Evolutionary conservation across 2,888 invertebrate genomes (phyloP).

Genomic region (Anorthoa munda): DNA sequence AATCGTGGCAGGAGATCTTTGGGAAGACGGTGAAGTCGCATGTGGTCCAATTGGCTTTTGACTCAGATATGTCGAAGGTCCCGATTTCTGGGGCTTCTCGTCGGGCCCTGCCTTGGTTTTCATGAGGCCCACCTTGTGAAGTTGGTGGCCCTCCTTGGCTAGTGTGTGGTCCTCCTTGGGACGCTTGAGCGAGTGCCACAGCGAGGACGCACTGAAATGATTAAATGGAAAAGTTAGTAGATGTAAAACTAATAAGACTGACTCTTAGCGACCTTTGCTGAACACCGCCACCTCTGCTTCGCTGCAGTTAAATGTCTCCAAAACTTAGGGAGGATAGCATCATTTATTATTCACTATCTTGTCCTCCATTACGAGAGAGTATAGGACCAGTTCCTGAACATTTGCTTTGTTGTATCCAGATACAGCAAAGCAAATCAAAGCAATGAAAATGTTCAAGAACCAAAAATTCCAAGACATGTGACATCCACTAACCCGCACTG

Average conservation of each 20-base stretch:
- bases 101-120: conserved; percentile 49
- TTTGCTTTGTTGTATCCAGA: too few species aligned
- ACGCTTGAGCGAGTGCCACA: conserved; percentile 27
- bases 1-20: conserved; percentile 75
- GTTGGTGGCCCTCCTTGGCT: conserved; percentile 37
- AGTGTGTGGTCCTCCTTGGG: conserved; percentile 49
- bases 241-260: not conserved
- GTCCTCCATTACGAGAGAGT: too few species aligned
- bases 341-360: not conserved
- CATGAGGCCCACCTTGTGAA: conserved; percentile 46
- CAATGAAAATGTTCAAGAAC: not conserved
- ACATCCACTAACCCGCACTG: too few species aligned
- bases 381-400: too few species aligned
- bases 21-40: conserved; percentile 71
- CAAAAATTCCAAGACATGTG: too few species aligned
- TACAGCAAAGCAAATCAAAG: not conserved
- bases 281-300: too few species aligned
- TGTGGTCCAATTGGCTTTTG: conserved; percentile 66
- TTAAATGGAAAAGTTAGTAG: not conserved
- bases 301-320: too few species aligned
- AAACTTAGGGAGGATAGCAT: not conserved
- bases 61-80: conserved; percentile 36
- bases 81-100: conserved; percentile 37
- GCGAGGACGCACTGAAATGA: conserved; percentile 53
- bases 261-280: too few species aligned